Base-by-base conservation (phyloP, 2,113 vertebrate species). In the Centropus bengalensis region DNA sequence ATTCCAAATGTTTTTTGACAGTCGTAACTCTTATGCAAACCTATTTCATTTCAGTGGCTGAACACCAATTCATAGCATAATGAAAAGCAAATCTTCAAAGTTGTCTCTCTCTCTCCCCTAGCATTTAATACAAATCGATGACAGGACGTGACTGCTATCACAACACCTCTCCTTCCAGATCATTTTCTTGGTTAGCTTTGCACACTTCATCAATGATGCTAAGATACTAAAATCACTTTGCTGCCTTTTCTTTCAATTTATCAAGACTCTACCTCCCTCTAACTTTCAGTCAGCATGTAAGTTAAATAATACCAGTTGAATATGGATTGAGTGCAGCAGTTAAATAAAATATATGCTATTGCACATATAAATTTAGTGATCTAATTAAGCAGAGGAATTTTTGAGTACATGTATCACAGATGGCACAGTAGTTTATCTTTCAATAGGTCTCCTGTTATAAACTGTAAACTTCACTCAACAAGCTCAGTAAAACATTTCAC, bases 1-100 rank as follows among this genome's bases (percentile, higher is more conserved):
- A 95, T 92, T 98, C 78, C 69, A 97, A 97, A 96, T 96, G 91
- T 40, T 92, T 97, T 97, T 36, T 95, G 93, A 97, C 78, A 97
- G 82, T 80, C n/a, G 28, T 80, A 97, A 96, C 83, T 94, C 91
- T 95, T 96, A 94, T n/a, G 62, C 74, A 97, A 96, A 96, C 92
- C 85, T 82, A 91, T 94, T 97, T 95, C 54, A 55, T 91, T 94
- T 97, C 86, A 93, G 83, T 45, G 95, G 86, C 82, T 92, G 88
- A 94, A 96, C 58, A 88, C 93, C 96, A 98, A 96, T 97, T 97
- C 94, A 62, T 38, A 68, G 22, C 62, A 66, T 94, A 97, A 97
- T 97, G 88, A 93, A 97, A 96, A 96, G 76, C 62, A 97, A 98
- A 96, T 86, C 82, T 89, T 94, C 75, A 60, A 92, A 96, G 45